These are phyloP conservation scores for Tricholauxania praeusta DNA, from an alignment of 2,888 invertebrate species.

Conservation along the genomic window DNA sequence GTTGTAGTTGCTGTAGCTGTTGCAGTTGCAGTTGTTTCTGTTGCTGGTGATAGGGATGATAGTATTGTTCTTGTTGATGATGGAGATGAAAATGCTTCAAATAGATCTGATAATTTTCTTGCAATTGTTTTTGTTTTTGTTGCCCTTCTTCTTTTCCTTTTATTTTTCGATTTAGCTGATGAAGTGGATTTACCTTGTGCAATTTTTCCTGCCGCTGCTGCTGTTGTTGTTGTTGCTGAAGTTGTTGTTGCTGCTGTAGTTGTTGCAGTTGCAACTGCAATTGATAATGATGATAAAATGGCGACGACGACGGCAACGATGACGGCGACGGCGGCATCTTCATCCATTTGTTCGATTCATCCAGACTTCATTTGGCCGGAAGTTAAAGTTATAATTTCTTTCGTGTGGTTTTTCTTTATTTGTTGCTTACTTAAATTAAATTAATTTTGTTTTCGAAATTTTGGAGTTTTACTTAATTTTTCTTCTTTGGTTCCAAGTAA, in stretches of 20 bases:
- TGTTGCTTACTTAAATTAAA: not conserved
- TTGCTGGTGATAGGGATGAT: slow-evolving; percentile 16
- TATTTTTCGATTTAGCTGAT: not conserved
- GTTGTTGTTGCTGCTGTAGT: slow-evolving; percentile 40
- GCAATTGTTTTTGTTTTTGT: slow-evolving; percentile 35
- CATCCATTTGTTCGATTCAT: slow-evolving; percentile 63
- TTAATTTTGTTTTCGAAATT: not conserved
- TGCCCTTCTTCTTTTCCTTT: slow-evolving; percentile 38
- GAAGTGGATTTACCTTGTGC: slow-evolving; percentile 33
- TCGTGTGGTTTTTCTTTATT: slow-evolving; percentile 16
- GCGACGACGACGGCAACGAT: slow-evolving; percentile 57
- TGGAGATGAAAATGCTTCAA: slow-evolving; percentile 4
- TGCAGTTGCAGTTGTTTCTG: not conserved
- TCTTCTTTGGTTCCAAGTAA: too few relatives aligned
- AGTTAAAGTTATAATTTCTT: slow-evolving; percentile 48
- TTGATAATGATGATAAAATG: slow-evolving; percentile 60
- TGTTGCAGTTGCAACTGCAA: slow-evolving; percentile 47
- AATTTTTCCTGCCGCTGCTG: slow-evolving; percentile 38
- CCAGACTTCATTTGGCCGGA: slow-evolving; percentile 59
- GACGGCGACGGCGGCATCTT: slow-evolving; percentile 63
- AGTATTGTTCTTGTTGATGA: slow-evolving; percentile 38
- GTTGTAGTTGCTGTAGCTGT: slow-evolving; percentile 29
- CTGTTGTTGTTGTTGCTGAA: slow-evolving; percentile 46
- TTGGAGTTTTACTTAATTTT: too few relatives aligned
- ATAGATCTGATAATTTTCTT: slow-evolving; percentile 29